A percentile compares a stretch with the other conserved stretches of the same genome.
phyloP scores from a whole-genome alignment of 2,113 vertebrate species.

The Neodontobutis hainanensis region DNA sequence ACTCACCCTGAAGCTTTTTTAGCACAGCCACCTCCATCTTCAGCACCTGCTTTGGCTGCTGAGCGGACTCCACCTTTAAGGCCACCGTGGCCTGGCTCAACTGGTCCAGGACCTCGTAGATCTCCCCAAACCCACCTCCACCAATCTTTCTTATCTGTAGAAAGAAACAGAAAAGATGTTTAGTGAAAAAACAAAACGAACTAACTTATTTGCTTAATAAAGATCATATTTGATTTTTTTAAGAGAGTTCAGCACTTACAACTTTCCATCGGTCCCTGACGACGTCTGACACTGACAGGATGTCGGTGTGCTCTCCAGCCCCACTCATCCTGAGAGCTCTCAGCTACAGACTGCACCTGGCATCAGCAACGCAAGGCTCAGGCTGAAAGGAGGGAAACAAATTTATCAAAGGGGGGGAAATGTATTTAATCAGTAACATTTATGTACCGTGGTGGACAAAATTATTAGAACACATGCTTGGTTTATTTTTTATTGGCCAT shows the following conservation, averaged over 20 bases:
- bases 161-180: background rate
- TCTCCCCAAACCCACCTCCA: constrained; percentile 98
- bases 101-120: constrained; percentile 97
- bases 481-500: no score
- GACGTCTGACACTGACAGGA: constrained; percentile 93
- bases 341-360: constrained; percentile 69
- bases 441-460: no score
- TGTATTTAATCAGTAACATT: background rate
- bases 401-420: background rate
- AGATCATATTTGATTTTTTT: constrained; percentile 14
- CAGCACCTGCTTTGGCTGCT: constrained; percentile 97
- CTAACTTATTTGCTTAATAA: background rate
- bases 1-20: constrained; percentile 96
- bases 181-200: background rate
- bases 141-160: constrained; percentile 93
- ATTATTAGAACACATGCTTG: no score
- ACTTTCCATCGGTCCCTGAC: constrained; percentile 99
- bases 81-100: constrained; percentile 93
- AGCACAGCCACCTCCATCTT: constrained; percentile 99
- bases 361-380: constrained; percentile 71
- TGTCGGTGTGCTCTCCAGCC: constrained; percentile 93
- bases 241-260: constrained; percentile 78
- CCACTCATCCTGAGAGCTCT: constrained; percentile 91
- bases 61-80: constrained; percentile 96
- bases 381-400: constrained; percentile 46